Evolutionary conservation across 2,113 vertebrate species (phyloP), one percentile per base, ranked within the genome.

Genomic region (Condylura cristata): DNA sequence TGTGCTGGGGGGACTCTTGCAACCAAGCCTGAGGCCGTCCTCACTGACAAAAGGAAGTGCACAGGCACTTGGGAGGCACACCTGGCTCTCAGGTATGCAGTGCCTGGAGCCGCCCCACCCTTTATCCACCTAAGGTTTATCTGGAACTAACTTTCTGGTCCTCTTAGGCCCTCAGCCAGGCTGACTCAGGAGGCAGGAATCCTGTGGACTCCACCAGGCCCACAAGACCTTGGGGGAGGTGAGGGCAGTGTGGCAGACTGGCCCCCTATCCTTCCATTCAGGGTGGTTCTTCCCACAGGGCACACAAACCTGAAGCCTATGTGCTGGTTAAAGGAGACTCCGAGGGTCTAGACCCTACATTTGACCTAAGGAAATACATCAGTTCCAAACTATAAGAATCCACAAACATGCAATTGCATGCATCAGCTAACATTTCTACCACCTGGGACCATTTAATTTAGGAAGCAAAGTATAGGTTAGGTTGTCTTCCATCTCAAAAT

Each of bases 131-230:
- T 82, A 9, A 34, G 65, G 24, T 34, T 3, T 4, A 24, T n/a
- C 87, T 90, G 90, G 66, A 91, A 74, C 72, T 44, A 91, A 74
- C 72, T 44, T 84, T 56, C 68, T 72, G 79, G 32, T 26, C 8
- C 17, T 79, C 22, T 41, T 80, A 24, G 66, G 74, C 79, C n/a
- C 5, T 37, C n/a, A 51, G 61, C 46, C 32, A 18, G 18, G n/a
- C 46, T 97, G 96, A 97, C 92, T 97, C 97, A 94, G 63, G 78
- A 34, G 17, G 8, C 41, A 65, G 63, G 88, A 93, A 97, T 97
- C 89, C 56, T 30, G 26, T 37, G 28, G 79, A 80, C 46, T 39
- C 72, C 0, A 7, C 66, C 51, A 46, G n/a, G 34, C 46, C 28
- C 24, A 12, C 46, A 39, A 76, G 32, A 37, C 32, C 14, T 32